Evolutionary conservation across 2,797 vertebrate genomes (phyloP).

Genomic region (Rhinogobio ventralis): DNA sequence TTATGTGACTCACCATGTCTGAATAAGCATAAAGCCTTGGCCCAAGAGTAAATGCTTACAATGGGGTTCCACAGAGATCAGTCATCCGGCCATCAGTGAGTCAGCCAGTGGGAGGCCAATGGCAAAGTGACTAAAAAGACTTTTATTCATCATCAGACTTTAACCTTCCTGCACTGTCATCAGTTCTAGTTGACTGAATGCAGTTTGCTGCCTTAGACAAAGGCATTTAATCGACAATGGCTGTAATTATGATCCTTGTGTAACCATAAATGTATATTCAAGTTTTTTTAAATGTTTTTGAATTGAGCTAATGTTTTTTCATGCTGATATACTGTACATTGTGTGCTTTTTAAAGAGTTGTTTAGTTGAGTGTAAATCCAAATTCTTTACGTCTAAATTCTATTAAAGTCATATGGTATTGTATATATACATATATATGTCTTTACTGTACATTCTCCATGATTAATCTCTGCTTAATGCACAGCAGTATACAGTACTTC

Average conservation of each 20-base stretch:
- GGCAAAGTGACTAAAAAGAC: conserved; percentile 27
- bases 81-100: conserved; percentile 40
- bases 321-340: background rate
- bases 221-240: background rate
- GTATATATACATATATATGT: background rate
- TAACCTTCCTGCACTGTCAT: conserved; percentile 14
- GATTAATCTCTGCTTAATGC: background rate
- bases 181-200: conserved; percentile 32
- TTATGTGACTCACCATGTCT: conserved; percentile 61
- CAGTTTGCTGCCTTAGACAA: conserved; percentile 2
- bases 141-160: conserved; percentile 26
- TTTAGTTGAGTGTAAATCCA: background rate
- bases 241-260: background rate
- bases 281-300: background rate
- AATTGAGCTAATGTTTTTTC: background rate
- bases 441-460: background rate
- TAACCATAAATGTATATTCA: background rate
- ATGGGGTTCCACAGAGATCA: conserved; percentile 54
- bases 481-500: background rate
- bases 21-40: conserved; percentile 61
- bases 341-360: background rate
- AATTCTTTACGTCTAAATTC: background rate
- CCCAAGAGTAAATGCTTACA: conserved; percentile 57
- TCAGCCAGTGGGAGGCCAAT: conserved; percentile 36
- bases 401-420: conserved; percentile 28